A percentile compares a stretch with the other conserved stretches of the same genome.
phyloP scores from a whole-genome alignment of 2,888 invertebrate genomes.

The Mayetiola destructor region DNA sequence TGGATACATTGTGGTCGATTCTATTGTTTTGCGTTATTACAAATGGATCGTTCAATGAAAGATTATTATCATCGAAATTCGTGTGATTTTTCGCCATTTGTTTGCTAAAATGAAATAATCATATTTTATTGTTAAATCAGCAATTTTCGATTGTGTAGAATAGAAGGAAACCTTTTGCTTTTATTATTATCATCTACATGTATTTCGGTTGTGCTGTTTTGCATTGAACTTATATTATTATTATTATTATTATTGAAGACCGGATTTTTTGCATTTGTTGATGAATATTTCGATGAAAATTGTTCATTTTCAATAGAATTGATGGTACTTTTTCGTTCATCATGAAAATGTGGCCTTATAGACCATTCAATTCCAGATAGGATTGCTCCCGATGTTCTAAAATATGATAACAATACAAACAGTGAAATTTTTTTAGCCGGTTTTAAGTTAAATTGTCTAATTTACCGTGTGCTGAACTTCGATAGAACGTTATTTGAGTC shows the following conservation, averaged over 20 bases:
- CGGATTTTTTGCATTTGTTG: background rate
- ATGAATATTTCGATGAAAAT: background rate
- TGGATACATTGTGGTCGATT: background rate
- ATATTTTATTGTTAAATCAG: too few relatives aligned
- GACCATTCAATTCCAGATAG: too few relatives aligned
- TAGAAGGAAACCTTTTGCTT: too few relatives aligned
- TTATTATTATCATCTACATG: background rate
- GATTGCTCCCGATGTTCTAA: constrained; percentile 16
- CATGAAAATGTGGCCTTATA: constrained; percentile 19
- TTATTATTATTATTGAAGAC: background rate
- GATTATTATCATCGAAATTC: background rate
- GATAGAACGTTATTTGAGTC: constrained; percentile 16
- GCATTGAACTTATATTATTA: background rate
- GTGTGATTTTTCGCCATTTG: background rate
- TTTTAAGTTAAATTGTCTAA: too few relatives aligned
- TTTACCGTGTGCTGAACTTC: background rate
- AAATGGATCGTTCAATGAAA: background rate
- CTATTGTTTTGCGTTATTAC: background rate
- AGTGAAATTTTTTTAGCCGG: too few relatives aligned
- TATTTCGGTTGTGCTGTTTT: background rate
- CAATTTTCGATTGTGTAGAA: too few relatives aligned
- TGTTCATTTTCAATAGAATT: background rate
- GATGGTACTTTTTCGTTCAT: constrained; percentile 6
- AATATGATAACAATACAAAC: constrained; percentile 2
- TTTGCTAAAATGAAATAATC: too few relatives aligned